Evolutionary conservation across 2,797 vertebrate genomes (phyloP).

Genomic region (Dicrostonyx torquatus): DNA sequence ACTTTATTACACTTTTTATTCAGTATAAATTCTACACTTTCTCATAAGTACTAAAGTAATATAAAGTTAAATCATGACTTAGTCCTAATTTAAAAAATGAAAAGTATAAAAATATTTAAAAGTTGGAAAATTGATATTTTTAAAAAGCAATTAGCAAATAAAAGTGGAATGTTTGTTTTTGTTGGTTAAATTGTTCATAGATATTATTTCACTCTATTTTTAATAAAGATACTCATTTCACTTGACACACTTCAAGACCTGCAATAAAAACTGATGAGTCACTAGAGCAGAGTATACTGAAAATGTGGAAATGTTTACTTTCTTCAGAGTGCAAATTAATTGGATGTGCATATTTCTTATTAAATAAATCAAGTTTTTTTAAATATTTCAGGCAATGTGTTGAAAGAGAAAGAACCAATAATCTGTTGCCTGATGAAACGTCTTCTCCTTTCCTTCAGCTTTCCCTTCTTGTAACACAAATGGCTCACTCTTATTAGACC

Average conservation of each 20-base stretch:
- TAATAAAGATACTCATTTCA: constrained; percentile 54
- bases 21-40: neutral
- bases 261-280: constrained; percentile 59
- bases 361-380: constrained; percentile 44
- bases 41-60: neutral
- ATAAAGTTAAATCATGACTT: neutral
- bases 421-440: constrained; percentile 17
- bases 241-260: constrained; percentile 64
- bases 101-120: neutral
- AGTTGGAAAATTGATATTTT: neutral
- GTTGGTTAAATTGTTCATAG: constrained; percentile 49
- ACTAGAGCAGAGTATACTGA: neutral
- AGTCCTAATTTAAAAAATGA: neutral
- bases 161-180: constrained; percentile 54
- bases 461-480: neutral
- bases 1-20: neutral
- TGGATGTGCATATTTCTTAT: neutral
- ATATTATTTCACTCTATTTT: constrained; percentile 61
- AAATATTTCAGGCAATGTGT: constrained; percentile 34
- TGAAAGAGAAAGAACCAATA: constrained; percentile 38
- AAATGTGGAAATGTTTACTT: constrained; percentile 32
- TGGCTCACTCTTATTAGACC: neutral
- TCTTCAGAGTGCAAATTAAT: constrained; percentile 40
- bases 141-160: neutral
- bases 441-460: neutral